Evolutionary conservation across 2,113 vertebrate genomes (phyloP).

Genomic region (Emydura subglobosa): DNA sequence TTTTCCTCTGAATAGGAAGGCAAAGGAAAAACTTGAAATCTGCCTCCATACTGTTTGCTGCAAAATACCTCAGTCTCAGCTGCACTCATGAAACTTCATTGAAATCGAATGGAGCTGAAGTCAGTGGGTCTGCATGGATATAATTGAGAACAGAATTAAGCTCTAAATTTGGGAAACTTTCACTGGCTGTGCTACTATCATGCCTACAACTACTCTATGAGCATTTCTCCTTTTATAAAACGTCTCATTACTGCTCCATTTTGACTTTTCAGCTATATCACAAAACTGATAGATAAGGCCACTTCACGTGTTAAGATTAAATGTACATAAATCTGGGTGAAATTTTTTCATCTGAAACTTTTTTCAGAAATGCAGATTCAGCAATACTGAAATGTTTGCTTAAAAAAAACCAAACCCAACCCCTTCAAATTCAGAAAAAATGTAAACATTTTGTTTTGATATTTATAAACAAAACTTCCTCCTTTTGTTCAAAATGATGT

Average conservation of each 20-base stretch:
- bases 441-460: not conserved
- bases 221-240: not conserved
- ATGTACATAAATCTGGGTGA: not conserved
- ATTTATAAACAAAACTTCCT: not conserved
- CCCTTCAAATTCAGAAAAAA: not conserved
- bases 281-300: not conserved
- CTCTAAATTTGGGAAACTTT: not conserved
- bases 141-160: not conserved
- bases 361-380: not conserved
- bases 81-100: not conserved
- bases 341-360: not conserved
- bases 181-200: rapidly evolving
- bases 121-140: not conserved
- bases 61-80: not conserved
- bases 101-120: not conserved
- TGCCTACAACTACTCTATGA: not conserved
- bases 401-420: too few relatives aligned
- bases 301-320: too few relatives aligned
- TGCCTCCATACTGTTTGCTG: not conserved
- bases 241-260: rapidly evolving
- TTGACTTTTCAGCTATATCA: not conserved
- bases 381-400: too few relatives aligned
- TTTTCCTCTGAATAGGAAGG: not conserved
- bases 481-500: not conserved
- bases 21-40: not conserved